phyloP scores from a whole-genome alignment of 2,797 vertebrate genomes.

The Diceros bicornis region DNA sequence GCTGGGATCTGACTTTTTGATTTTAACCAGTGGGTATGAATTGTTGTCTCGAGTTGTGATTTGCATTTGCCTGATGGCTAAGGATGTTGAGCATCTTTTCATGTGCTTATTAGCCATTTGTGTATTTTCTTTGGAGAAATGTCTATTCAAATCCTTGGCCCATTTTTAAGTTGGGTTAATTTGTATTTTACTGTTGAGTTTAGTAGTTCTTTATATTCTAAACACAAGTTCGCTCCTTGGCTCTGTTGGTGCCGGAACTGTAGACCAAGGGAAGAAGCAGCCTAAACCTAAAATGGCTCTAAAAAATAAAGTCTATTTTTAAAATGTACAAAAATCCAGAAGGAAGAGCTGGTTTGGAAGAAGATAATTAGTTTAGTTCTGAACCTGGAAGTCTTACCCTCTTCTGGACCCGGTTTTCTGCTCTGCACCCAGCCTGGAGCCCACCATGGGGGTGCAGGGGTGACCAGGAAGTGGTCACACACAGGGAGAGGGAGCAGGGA shows the following conservation, averaged over 20 bases:
- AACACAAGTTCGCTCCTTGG: not conserved
- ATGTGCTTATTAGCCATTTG: not conserved
- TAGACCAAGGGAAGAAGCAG: not conserved
- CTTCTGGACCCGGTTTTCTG: not conserved
- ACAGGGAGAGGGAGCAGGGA: accelerated
- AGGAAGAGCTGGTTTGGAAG: not conserved
- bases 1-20: not conserved
- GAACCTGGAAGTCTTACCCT: not conserved
- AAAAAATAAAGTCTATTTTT: not conserved
- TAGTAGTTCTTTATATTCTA: not conserved
- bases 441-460: accelerated
- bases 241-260: not conserved
- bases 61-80: not conserved
- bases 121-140: not conserved
- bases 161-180: not conserved
- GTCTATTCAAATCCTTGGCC: not conserved
- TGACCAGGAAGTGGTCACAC: no score
- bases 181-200: not conserved
- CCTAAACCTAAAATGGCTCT: not conserved
- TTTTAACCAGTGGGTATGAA: not conserved
- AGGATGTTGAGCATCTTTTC: not conserved
- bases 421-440: not conserved
- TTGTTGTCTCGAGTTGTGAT: not conserved
- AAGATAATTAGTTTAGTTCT: not conserved
- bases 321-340: not conserved